Evolutionary conservation across 2,888 invertebrate species (phyloP).

Genomic region (Macaria notata): DNA sequence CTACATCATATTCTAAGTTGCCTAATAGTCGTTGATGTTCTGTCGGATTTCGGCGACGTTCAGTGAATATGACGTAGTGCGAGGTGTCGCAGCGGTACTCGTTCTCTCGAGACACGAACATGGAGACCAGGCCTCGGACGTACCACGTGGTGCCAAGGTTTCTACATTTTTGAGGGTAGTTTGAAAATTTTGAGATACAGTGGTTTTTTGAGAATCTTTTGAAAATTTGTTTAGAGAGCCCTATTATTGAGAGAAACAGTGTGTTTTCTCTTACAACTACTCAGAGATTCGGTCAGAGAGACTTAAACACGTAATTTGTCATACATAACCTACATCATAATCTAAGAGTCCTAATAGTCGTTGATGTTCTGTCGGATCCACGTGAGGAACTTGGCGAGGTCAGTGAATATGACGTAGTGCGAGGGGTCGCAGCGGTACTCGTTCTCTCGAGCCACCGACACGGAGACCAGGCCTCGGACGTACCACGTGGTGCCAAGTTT

Average conservation of each 20-base stretch:
- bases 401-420: constrained; percentile 84
- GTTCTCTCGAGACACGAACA: constrained; percentile 81
- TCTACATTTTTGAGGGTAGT: too few relatives aligned
- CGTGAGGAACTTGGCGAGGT: constrained; percentile 80
- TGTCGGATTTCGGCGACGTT: constrained; percentile 80
- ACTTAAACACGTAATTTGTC: too few relatives aligned
- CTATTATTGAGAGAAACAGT: too few relatives aligned
- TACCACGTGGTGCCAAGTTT: constrained; percentile 62
- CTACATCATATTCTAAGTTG: too few relatives aligned
- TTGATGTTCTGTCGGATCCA: constrained; percentile 70
- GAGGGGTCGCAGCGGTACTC: constrained; percentile 82
- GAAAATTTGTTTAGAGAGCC: too few relatives aligned
- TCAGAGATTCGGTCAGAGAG: too few relatives aligned
- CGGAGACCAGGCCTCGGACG: constrained; percentile 79
- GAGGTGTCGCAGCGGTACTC: constrained; percentile 82
- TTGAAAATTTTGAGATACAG: too few relatives aligned
- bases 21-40: constrained; percentile 45
- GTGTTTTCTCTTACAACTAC: too few relatives aligned
- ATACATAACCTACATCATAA: too few relatives aligned
- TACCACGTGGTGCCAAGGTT: constrained; percentile 60
- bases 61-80: constrained; percentile 84
- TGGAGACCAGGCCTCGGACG: constrained; percentile 79
- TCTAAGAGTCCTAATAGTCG: constrained; percentile 37
- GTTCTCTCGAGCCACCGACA: constrained; percentile 81
- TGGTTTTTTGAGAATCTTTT: too few relatives aligned